Conservation (phyloP, 1,140 invertebrate species). For the Drosophila burlai region DNA sequence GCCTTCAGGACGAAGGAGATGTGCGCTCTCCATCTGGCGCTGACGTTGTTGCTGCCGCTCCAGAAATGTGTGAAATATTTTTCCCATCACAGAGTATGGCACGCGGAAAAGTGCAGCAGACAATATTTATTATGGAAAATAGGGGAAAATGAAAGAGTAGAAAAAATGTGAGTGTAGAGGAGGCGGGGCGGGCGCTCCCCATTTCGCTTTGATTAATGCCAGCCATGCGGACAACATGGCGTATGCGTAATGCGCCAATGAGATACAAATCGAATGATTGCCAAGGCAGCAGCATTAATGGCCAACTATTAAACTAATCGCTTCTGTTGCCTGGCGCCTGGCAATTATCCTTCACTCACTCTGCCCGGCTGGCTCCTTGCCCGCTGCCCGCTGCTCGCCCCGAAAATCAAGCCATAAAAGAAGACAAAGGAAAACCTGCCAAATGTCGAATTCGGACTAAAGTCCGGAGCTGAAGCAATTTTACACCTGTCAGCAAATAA, state of each 20-base stretch:
- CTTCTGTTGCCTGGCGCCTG: constrained; percentile 52
- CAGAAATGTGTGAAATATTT: constrained; percentile 68
- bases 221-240: constrained; percentile 53
- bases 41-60: constrained; percentile 38
- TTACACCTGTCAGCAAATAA: constrained; percentile 83
- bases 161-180: neutral
- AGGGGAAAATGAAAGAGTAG: neutral
- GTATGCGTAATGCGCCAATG: constrained; percentile 66
- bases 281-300: constrained; percentile 65
- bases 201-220: constrained; percentile 66
- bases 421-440: constrained; percentile 34
- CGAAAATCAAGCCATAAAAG: constrained; percentile 47
- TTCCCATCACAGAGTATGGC: constrained; percentile 64
- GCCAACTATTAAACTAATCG: constrained; percentile 78
- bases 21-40: constrained; percentile 39
- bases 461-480: constrained; percentile 54
- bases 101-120: constrained; percentile 65
- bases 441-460: constrained; percentile 42
- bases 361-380: no score
- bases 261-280: constrained; percentile 53
- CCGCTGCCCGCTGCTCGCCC: neutral
- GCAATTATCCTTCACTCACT: constrained; percentile 58
- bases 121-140: constrained; percentile 74
- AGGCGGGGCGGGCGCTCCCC: neutral
- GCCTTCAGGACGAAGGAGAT: constrained; percentile 24